Evolutionary conservation across 2,797 vertebrate genomes (phyloP).

Genomic region (Cirrhinus mrigala): DNA sequence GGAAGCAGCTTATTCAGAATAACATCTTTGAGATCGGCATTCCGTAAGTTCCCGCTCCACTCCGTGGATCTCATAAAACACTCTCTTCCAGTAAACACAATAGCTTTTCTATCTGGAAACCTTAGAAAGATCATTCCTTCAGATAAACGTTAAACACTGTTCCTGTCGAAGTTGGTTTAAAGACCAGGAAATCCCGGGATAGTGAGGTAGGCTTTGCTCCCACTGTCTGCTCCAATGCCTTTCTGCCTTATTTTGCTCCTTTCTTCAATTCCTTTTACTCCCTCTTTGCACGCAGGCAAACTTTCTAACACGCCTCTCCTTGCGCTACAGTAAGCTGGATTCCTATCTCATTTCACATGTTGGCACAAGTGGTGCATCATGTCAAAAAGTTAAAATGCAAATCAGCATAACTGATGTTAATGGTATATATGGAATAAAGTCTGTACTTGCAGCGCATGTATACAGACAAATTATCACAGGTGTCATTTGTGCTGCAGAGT

Average conservation of each 20-base stretch:
- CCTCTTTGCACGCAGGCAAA: neutral
- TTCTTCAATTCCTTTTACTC: neutral
- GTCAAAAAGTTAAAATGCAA: slow-evolving; percentile 24
- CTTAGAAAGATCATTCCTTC: neutral
- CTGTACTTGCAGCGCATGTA: neutral
- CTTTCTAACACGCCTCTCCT: slow-evolving; percentile 5
- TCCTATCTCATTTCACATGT: slow-evolving; percentile 15
- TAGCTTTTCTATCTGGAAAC: slow-evolving; percentile 14
- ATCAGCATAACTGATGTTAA: neutral
- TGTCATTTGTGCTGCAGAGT: neutral
- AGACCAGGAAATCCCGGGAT: slow-evolving; percentile 25
- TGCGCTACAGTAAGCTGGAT: neutral
- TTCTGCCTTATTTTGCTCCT: neutral
- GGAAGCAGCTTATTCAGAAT: slow-evolving; percentile 98
- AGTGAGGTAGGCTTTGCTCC: neutral
- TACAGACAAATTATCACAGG: neutral
- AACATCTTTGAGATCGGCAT: slow-evolving; percentile 98
- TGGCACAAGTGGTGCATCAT: slow-evolving; percentile 23
- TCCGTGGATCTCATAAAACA: neutral
- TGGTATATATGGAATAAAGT: neutral
- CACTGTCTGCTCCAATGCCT: neutral
- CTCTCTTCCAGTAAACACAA: neutral
- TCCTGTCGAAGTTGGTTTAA: neutral
- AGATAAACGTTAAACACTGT: neutral
- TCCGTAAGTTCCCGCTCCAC: slow-evolving; percentile 83